A percentile compares a stretch with the other conserved stretches of the same genome.
Evolutionary conservation across 2,113 vertebrate genomes (phyloP).

Genomic region (Rhegmatorhina hoffmannsi): DNA sequence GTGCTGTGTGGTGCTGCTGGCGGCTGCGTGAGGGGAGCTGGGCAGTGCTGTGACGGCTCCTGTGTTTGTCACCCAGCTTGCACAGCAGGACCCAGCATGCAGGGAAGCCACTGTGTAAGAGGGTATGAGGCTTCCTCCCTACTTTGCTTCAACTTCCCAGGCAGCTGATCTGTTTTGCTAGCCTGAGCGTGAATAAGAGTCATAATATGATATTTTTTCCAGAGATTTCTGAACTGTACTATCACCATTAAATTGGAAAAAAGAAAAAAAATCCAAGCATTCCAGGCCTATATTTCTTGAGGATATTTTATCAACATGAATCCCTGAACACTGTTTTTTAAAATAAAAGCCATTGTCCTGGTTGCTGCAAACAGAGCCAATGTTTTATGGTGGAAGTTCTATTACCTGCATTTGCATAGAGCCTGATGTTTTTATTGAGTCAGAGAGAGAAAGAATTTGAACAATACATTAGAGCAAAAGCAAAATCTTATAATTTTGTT

Average conservation of each 20-base stretch:
- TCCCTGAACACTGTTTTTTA: background rate
- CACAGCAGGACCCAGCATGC: background rate
- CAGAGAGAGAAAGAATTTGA: background rate
- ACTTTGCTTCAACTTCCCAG: background rate
- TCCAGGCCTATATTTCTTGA: background rate
- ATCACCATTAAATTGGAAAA: background rate
- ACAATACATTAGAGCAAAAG: slow-evolving; percentile 26
- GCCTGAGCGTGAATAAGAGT: background rate
- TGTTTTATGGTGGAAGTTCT: background rate
- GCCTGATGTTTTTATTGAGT: slow-evolving; percentile 8
- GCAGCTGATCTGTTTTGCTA: background rate
- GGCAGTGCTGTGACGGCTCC: background rate
- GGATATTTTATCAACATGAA: background rate
- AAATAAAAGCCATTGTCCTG: slow-evolving; percentile 8
- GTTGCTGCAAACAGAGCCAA: background rate
- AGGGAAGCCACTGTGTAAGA: rapidly evolving
- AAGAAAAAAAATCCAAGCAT: background rate
- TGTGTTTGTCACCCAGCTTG: background rate
- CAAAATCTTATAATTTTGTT: slow-evolving; percentile 22
- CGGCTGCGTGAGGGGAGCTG: background rate
- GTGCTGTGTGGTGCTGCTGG: background rate
- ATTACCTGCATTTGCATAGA: background rate
- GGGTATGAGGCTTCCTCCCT: background rate
- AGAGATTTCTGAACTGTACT: background rate
- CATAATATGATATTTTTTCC: background rate